Evolutionary conservation across 1,140 invertebrate genomes (phyloP), one percentile per base, ranked within the genome.

Genomic region (Holcopasites calliopsidis): DNA sequence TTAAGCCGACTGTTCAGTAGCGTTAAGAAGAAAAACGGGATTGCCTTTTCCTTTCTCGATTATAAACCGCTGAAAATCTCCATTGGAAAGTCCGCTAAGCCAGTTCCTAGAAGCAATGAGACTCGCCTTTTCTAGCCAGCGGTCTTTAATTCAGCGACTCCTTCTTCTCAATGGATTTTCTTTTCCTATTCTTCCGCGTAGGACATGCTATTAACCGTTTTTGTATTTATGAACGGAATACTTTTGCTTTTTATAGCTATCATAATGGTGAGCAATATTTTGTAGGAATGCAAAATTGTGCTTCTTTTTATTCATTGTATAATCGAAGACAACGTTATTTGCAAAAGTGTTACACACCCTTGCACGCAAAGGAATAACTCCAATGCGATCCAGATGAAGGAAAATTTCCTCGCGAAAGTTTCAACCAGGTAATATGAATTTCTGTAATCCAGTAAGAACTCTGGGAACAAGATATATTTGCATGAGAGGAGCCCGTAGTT

Each of bases 1-100:
- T 76, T 84, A 69, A 81, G 73, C 50, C 62, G 49, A 21, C 49
- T 50, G 77, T 75, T 52, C 33, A 21, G 68, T 49, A 42, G 70
- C n/a, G 44, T 60, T 55, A 62, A 64, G 57, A 76, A 55, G 47
- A 78, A 79, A 62, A 79, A 68, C 68, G 69, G 77, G 65, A 71
- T 82, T 60, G 50, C 64, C 72, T 75, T 69, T 68, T 50, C 42
- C 72, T 50, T 40, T 68, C 42, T n/a, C 64, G 64, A 69, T 75
- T 75, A 75, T 75, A 40, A 75, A 69, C 64, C 64, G 64, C 31
- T 47, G 64, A 69, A 75, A 75, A 75, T 69, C 50, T 75, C 64
- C 42, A 50, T 68, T 75, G 31, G 54, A 55, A 75, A 75, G 31
- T 55, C 47, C 50, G 21, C 38, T 26, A 13, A 8, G n/a, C 28